Evolutionary conservation across 2,797 vertebrate species (phyloP).

Genomic region (Acipenser transmontanus): DNA sequence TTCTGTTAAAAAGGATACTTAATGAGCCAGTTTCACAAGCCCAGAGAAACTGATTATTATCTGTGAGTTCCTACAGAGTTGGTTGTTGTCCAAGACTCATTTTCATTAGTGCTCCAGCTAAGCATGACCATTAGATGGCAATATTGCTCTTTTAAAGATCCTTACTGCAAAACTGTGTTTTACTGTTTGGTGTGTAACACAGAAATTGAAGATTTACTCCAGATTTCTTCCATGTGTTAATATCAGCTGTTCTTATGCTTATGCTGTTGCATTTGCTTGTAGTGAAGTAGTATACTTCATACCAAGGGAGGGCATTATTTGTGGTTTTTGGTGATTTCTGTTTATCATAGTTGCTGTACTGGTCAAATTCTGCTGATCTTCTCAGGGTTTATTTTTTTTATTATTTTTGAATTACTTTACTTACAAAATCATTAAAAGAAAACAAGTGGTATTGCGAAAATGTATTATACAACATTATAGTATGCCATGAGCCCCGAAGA

Average conservation of each 20-base stretch:
- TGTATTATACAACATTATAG: no score
- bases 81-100: constrained; percentile 83
- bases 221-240: constrained; percentile 34
- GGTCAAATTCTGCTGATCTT: no score
- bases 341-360: no score
- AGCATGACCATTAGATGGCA: constrained; percentile 72
- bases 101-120: constrained; percentile 38
- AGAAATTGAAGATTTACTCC: constrained; percentile 6
- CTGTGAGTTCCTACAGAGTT: constrained; percentile 78
- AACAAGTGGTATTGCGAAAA: no score
- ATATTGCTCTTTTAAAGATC: constrained; percentile 57
- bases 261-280: constrained; percentile 14
- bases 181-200: background rate
- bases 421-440: no score
- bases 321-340: no score
- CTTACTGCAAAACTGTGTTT: no score
- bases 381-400: no score
- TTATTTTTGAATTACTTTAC: no score
- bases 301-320: no score
- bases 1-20: constrained; percentile 89
- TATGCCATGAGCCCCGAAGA: no score
- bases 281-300: background rate
- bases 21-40: constrained; percentile 92
- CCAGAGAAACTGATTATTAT: constrained; percentile 92
- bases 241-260: constrained; percentile 14